Evolutionary conservation across 2,113 vertebrate genomes (phyloP), one percentile per base, ranked within the genome.

Genomic region (Megaceryle torquata): DNA sequence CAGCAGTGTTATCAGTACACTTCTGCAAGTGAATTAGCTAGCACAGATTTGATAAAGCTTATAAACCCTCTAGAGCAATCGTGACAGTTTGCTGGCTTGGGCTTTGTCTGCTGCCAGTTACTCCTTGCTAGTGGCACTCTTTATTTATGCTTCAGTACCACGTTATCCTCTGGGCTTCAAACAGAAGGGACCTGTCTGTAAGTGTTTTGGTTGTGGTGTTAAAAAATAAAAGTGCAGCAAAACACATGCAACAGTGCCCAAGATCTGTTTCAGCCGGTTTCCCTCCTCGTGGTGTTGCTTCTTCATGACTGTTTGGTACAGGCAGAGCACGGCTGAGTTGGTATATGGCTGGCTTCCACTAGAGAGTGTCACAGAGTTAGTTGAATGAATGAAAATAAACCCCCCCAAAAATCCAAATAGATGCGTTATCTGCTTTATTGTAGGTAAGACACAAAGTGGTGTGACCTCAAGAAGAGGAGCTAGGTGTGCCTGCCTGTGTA

Each of bases 11-110:
- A 98, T 98, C 98, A 98, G 98, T 96, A 96, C 97, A 98, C 98
- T 98, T 98, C 97, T 97, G 97, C 98, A 98, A 98, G 98, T 98
- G 98, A 99, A 99, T 99, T 99, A 99, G 98, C 98, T 97, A 97
- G 97, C 97, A 97, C 98, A 97, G 97, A 98, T 98, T 98, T 98
- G 98, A 99, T 98, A 99, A 98, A 98, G 97, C 97, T 98, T 97
- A 97, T 97, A 98, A 98, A 97, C 97, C 97, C 97, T 98, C 98
- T 95, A 96, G 97, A 98, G 97, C 96, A 95, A 96, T 94, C 28
- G 90, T 98, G 98, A 98, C 98, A 98, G 98, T 97, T 98, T 97
- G 94, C 91, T 97, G 94, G 89, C 95, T 96, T 81, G 97, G 97
- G 97, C 97, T 98, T 98, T 97, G 98, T 98, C 98, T 98, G 97